Base-by-base conservation (phyloP, 2,888 invertebrate species). In the Pediacus dermestoides region DNA sequence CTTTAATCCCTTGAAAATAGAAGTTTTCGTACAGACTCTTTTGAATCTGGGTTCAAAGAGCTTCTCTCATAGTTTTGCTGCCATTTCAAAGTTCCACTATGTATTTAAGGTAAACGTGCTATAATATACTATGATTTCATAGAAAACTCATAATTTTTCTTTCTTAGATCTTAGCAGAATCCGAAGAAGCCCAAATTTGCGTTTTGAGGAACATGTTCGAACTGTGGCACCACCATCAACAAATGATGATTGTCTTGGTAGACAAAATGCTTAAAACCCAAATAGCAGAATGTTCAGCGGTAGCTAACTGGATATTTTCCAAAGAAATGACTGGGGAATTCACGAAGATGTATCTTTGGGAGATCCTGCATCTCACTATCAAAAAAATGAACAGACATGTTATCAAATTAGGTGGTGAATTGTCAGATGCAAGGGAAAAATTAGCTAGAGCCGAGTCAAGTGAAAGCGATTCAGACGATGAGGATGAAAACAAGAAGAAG, bases 221-320 rank as follows among this genome's bases (percentile, higher is more conserved):
- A 61, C 74, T 96, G n/a, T 99, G 97, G 97, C 82, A 82, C 60
- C 80, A 86, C 48, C 94, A 97, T 70, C 89, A 92, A 53, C 97
- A 96, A 75, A 96, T 97, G 92, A 84, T 99, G 77, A 85, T 88
- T 45, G 92, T 97, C 4, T 74, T 99, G 2, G 88, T 95, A 2
- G 96, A 99, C 72, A 97, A 99, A 72, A 81, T 99, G 76, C 75
- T 99, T 23, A 96, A 97, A 73, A 94, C 94, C 13, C 93, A 95
- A 70, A 88, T 99, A 35, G 88, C 99, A 34, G 94, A 96, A 66
- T 95, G 95, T 66, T 89, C 92, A 37, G 89, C 95, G 0, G 95
- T 99, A 8, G 95, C 96, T 30, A 94, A 92, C 53, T 99, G 96
- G 96, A 85, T 96, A 46, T 97, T 97, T 73, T 90, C 93, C 3